phyloP scores from a whole-genome alignment of 2,113 vertebrate species.

The Microtus ochrogaster region DNA sequence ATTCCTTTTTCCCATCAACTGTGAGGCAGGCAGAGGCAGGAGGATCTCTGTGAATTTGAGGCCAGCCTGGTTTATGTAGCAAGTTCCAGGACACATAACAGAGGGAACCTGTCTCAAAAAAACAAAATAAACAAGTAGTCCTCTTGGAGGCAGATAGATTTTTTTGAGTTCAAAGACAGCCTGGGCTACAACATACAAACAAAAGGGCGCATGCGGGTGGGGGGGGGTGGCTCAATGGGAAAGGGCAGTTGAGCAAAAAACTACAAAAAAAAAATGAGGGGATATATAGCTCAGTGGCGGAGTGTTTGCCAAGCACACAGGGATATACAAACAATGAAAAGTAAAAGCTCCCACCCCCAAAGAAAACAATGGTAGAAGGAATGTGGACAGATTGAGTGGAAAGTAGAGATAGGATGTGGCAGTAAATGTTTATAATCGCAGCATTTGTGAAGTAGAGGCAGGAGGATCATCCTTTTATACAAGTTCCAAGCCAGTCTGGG shows the following conservation, averaged over 20 bases:
- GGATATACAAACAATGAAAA: background rate
- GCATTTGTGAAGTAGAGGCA: background rate
- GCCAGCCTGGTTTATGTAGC: background rate
- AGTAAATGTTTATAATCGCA: background rate
- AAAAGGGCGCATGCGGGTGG: background rate
- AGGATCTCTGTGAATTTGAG: background rate
- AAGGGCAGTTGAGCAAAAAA: background rate
- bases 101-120: background rate
- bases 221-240: background rate
- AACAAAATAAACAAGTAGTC: background rate
- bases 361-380: conserved; percentile 11
- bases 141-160: background rate
- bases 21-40: background rate
- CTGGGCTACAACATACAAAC: background rate
- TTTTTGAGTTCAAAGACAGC: background rate
- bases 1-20: background rate
- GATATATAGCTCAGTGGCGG: background rate
- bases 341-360: background rate
- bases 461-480: background rate
- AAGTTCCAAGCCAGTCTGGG: background rate
- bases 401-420: background rate
- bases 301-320: background rate
- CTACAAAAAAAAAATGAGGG: background rate
- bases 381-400: background rate
- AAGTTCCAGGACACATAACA: background rate